Evolutionary conservation across 2,888 invertebrate species (phyloP), one percentile per base, ranked within the genome.

Genomic region (Octonoba sinensis): DNA sequence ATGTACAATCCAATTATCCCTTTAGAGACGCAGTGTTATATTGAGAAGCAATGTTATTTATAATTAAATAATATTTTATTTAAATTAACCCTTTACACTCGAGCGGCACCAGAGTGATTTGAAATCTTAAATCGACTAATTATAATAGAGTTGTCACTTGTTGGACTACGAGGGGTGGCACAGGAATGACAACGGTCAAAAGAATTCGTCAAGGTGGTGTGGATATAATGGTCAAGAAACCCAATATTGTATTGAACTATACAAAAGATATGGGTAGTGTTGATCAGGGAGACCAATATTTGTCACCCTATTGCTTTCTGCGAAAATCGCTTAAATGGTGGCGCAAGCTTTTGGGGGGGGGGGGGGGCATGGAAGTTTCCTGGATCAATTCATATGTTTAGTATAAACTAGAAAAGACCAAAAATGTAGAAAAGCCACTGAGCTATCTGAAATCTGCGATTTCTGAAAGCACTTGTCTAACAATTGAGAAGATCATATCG

Each of bases 271-370:
- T 51, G 51, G 51, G 51, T 11, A 8, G 51, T 51, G 18, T 51
- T 51, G 51, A 51, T 51, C 51, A 8, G 51, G 51, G 3, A 8
- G 51, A 51, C 51, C 51, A 51, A 51, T 3, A 51, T 51, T 2
- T 8, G 18, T 51, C 51, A 51, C 2, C 51, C 51, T 51, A 51
- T 51, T 51, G 51, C 8, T 51, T 51, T 11, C 51, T 51, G 51
- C 51, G 51, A 51, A 51, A 51, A 51, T 51, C 18, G 51, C 18
- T 51, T 15, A 51, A 51, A 51, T 51, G 51, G 51, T 51, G 51
- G 51, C 51, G 51, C 8, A 51, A 51, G 51, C 51, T 51, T n/a
- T 51, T 51, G 3, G 2, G 4, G 3, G 51, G 4, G 51, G 18
- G 3, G 4, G 3, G 51, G 4, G 51, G 18, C 3, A 51, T 51